phyloP scores from a whole-genome alignment of 1,140 invertebrate species.

The Leptinotarsa undecemlineata region DNA sequence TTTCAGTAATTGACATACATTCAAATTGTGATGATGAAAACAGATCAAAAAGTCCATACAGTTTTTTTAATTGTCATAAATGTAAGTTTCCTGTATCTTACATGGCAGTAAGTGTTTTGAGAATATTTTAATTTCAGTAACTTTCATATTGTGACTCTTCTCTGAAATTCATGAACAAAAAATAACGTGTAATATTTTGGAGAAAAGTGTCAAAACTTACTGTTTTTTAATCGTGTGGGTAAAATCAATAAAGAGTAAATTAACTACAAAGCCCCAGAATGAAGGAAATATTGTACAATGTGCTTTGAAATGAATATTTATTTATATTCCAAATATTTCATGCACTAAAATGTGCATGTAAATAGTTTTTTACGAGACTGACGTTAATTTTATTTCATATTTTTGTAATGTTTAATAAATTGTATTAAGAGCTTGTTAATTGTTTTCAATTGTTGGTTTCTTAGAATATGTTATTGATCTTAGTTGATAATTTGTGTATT shows the following conservation, averaged over 20 bases:
- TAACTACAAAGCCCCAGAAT: neutral
- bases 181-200: too few species aligned
- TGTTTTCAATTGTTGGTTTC: conserved; percentile 4
- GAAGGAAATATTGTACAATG: neutral
- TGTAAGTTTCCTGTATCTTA: neutral
- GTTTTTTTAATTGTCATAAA: neutral
- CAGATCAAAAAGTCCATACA: neutral
- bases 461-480: neutral
- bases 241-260: too few species aligned
- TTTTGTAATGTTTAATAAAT: conserved; percentile 4
- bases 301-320: conserved; percentile 10
- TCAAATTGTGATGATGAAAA: neutral
- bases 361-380: conserved; percentile 1
- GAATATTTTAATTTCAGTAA: too few species aligned
- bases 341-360: neutral
- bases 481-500: neutral
- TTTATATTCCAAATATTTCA: neutral
- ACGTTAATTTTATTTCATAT: conserved; percentile 15
- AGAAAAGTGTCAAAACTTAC: too few species aligned
- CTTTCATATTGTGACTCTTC: too few species aligned
- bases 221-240: too few species aligned
- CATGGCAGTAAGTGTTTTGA: neutral
- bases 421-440: conserved; percentile 4
- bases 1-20: neutral
- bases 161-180: too few species aligned